phyloP scores from a whole-genome alignment of 2,797 vertebrate species.

The Neopelma chrysocephalum region DNA sequence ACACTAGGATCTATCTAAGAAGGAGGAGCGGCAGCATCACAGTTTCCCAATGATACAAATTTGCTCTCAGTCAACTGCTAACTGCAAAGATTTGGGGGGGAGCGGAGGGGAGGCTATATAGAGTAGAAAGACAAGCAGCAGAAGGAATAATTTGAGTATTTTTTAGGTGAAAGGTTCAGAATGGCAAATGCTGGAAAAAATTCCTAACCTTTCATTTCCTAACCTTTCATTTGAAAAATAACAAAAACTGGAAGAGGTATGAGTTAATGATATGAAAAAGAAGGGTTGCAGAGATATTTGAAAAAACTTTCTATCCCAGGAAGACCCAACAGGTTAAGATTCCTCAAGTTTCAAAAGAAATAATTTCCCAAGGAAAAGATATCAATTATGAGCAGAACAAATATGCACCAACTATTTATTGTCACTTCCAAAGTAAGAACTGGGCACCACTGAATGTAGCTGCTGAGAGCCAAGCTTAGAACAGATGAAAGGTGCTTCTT shows the following conservation, averaged over 20 bases:
- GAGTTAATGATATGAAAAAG: not conserved
- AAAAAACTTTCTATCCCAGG: not conserved
- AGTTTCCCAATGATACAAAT: not conserved
- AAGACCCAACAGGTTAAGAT: not conserved
- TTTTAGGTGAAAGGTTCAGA: not conserved
- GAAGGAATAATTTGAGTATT: not conserved
- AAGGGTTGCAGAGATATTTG: not conserved
- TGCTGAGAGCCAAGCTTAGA: not conserved
- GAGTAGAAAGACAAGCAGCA: not conserved
- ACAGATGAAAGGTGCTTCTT: not conserved
- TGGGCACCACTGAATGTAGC: not conserved
- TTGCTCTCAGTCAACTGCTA: not conserved
- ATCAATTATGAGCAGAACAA: not conserved
- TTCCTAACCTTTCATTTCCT: not conserved
- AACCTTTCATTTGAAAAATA: not conserved
- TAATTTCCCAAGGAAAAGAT: not conserved
- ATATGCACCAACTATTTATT: not conserved
- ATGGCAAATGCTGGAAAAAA: not conserved
- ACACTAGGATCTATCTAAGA: not conserved
- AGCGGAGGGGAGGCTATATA: rapidly evolving
- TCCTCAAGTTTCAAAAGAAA: not conserved
- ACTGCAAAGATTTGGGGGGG: not conserved
- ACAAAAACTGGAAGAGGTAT: not conserved
- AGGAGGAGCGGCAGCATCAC: not conserved
- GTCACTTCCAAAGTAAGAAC: not conserved